Evolutionary conservation across 2,888 invertebrate genomes (phyloP).

Genomic region (Ptilodon capucinus): DNA sequence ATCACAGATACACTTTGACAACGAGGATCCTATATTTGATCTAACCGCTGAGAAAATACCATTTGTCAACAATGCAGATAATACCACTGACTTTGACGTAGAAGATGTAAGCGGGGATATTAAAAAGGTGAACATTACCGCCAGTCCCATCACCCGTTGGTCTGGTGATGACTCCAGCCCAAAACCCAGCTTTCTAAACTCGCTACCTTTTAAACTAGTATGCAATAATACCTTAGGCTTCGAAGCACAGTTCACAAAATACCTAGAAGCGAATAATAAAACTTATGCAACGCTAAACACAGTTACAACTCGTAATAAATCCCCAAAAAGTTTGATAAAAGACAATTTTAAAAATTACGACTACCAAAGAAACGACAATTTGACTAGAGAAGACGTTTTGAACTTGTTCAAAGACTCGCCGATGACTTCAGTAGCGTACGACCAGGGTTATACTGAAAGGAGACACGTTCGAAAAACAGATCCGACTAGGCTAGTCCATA

Average conservation of each 20-base stretch:
- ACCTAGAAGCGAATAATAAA: conserved; percentile 57
- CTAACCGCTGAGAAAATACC: conserved; percentile 67
- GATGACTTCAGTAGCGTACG: conserved; percentile 61
- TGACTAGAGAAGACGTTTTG: conserved; percentile 67
- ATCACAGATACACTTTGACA: conserved; percentile 76
- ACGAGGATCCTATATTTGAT: conserved; percentile 67
- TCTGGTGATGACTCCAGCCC: conserved; percentile 52
- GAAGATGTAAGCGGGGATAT: conserved; percentile 39
- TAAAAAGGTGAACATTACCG: conserved; percentile 58
- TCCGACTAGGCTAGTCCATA: conserved; percentile 61
- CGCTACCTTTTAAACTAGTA: conserved; percentile 68
- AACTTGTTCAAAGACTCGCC: conserved; percentile 77
- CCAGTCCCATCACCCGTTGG: conserved; percentile 60
- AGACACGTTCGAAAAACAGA: conserved; percentile 70
- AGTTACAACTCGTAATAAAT: conserved; percentile 52
- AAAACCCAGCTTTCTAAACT: conserved; percentile 60
- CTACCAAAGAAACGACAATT: conserved; percentile 45
- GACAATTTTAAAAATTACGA: conserved; percentile 44
- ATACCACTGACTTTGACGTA: conserved; percentile 40
- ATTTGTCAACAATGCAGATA: conserved; percentile 60
- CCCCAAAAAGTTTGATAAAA: conserved; percentile 56
- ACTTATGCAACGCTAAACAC: conserved; percentile 56
- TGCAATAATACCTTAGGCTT: conserved; percentile 64
- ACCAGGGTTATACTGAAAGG: conserved; percentile 53
- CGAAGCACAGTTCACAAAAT: conserved; percentile 69